Conservation (phyloP, 2,113 vertebrate genomes). For the Dasypus novemcinctus region DNA sequence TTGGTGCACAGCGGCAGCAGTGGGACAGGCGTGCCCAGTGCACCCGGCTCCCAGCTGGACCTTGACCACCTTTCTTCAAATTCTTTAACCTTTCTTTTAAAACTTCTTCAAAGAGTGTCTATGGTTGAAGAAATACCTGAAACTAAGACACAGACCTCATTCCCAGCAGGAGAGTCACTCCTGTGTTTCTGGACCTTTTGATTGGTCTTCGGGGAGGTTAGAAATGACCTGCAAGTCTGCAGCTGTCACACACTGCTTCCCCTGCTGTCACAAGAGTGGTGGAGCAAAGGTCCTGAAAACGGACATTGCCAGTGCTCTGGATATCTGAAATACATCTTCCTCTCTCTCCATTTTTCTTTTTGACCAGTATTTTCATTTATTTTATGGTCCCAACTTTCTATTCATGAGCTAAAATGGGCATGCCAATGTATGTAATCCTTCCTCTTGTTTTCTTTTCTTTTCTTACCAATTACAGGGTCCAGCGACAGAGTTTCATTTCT, state of each 20-base stretch:
- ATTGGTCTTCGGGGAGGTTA: not conserved
- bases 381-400: not conserved
- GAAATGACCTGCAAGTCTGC: not conserved
- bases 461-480: not conserved
- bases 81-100: not conserved
- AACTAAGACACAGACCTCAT: not conserved
- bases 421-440: not conserved
- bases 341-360: no score
- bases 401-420: not conserved
- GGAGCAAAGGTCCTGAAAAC: not conserved
- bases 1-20: no score
- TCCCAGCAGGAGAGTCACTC: accelerated
- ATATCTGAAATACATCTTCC: no score
- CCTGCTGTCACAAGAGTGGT: not conserved
- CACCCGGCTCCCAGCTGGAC: no score
- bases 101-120: not conserved
- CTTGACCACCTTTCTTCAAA: no score
- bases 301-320: accelerated
- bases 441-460: not conserved
- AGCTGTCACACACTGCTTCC: accelerated
- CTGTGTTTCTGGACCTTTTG: not conserved
- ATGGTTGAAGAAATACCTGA: not conserved
- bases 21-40: no score
- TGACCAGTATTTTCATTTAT: not conserved
- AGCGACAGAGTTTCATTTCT: not conserved